phyloP scores from a whole-genome alignment of 2,113 vertebrate species.

The Saccopteryx bilineata region DNA sequence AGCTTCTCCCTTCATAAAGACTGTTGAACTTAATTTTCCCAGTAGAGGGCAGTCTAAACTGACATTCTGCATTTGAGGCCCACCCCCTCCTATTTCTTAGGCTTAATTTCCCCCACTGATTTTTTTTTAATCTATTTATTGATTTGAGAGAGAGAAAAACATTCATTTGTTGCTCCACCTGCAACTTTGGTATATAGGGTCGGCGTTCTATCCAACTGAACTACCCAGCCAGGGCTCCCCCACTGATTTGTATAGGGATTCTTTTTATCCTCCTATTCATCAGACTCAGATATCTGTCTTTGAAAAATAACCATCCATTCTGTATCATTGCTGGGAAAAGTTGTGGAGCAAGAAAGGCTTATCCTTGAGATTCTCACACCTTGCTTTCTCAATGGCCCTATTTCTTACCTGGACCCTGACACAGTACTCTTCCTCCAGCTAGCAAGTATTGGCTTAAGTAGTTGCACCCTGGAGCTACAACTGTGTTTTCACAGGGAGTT shows the following conservation, averaged over 20 bases:
- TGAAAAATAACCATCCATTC: neutral
- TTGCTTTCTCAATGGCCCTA: neutral
- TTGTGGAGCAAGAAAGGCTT: neutral
- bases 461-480: neutral
- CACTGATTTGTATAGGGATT: neutral
- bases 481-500: neutral
- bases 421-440: neutral
- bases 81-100: neutral
- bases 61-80: neutral
- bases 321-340: neutral
- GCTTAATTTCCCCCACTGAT: neutral
- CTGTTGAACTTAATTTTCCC: conserved; percentile 9
- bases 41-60: conserved; percentile 74
- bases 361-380: neutral
- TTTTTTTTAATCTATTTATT: neutral
- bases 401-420: neutral
- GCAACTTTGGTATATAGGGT: too few species aligned
- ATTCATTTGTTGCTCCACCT: too few species aligned
- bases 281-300: neutral
- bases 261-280: neutral
- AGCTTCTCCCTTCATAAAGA: neutral
- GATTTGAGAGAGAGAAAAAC: too few species aligned
- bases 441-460: neutral
- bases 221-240: neutral
- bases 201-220: too few species aligned